Base-by-base conservation (phyloP, 2,797 vertebrate species). In the Nyctalus aviator region DNA sequence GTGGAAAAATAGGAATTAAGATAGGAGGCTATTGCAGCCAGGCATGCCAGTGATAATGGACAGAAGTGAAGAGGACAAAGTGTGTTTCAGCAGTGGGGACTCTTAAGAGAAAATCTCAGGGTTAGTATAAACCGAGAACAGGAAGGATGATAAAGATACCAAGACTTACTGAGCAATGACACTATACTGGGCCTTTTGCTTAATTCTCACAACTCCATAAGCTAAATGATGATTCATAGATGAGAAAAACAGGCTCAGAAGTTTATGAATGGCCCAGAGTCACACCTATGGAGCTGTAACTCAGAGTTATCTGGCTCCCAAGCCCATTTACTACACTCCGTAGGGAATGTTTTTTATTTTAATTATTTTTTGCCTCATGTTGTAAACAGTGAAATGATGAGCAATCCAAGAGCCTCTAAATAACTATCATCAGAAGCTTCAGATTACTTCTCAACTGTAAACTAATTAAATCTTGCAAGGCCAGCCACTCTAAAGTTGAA, bases 401-500 rank as follows among this genome's bases (percentile, higher is more conserved):
- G 37, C 37, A 89, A 89, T 78, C 95, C 62, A 92, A 55, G 83
- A 95, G 46, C 86, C 77, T 95, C 84, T 94, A 96, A 94, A 96
- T 96, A 94, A 94, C 93, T 91, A 14, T 92, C 92, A 96, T 94
- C 93, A 93, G 81, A 93, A 95, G 44, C 57, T 90, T 94, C 57
- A 89, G 68, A 93, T 89, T 84, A 78, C 91, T 95, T 94, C 71
- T 95, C 84, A 93, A 89, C 44, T 72, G 20, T 95, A 95, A 95
- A 81, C 91, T 94, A 93, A 91, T 95, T 95, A 95, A 94, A 93
- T 82, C 48, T 93, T 91, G 14, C 76, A 91, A 95, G 87, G 53
- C 84, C 17, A 15, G 50, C 35, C 84, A 64, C 57, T 95, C 62
- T 59, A 27, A 94, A 81, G 68, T 75, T 95, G 50, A 90, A 93